Conservation (phyloP, 2,797 vertebrate genomes). For the Peromyscus nudipes region DNA sequence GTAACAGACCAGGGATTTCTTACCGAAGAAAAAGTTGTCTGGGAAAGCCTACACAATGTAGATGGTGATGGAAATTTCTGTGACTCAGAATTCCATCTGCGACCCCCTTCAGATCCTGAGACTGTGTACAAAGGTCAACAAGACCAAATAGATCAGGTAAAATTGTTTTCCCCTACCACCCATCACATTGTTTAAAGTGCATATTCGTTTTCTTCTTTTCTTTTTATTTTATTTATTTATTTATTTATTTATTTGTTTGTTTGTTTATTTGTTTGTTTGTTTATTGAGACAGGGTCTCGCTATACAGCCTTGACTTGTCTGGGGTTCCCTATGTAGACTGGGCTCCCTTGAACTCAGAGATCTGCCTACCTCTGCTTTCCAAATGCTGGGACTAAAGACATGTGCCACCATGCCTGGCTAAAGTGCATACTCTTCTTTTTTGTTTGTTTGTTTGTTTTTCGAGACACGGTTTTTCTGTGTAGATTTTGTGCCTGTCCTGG, state of each 20-base stretch:
- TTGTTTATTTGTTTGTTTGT: rapidly evolving
- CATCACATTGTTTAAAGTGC: conserved; percentile 39
- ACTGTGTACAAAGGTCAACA: conserved; percentile 97
- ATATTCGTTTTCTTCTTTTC: background rate
- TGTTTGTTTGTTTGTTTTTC: too few species aligned
- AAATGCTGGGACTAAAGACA: background rate
- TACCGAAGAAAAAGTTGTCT: conserved; percentile 98
- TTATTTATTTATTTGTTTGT: too few species aligned
- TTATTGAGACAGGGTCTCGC: background rate
- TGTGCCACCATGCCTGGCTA: background rate
- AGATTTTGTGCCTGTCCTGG: too few species aligned
- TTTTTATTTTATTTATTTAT: rapidly evolving
- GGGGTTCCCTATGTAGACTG: background rate
- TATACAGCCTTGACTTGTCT: background rate
- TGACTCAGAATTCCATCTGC: conserved; percentile 96
- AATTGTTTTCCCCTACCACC: background rate
- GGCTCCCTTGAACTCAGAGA: background rate
- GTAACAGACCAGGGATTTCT: conserved; percentile 99
- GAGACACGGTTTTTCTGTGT: too few species aligned
- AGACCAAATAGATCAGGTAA: conserved; percentile 99
- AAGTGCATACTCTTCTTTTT: background rate
- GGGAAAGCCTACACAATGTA: conserved; percentile 99
- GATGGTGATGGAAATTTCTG: conserved; percentile 99
- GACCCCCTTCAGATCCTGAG: conserved; percentile 97
- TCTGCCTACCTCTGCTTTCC: background rate